Evolutionary conservation across 2,797 vertebrate species (phyloP).

Genomic region (Dromococcyx pavoninus): DNA sequence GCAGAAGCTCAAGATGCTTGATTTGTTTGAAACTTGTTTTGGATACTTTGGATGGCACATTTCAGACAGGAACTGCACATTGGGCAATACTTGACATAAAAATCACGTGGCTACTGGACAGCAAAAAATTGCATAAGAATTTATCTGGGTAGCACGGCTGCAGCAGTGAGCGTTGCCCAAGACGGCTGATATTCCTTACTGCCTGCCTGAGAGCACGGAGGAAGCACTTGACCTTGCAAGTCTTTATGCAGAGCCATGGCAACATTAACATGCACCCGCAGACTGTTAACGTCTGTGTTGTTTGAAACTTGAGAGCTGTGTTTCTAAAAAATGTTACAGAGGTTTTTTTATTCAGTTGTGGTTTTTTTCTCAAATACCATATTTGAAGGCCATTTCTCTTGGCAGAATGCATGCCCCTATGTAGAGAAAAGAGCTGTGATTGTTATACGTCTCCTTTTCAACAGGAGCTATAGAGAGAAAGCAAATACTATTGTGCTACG

Average conservation of each 20-base stretch:
- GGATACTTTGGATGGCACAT: background rate
- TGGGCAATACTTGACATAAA: conserved; percentile 33
- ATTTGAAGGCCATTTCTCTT: background rate
- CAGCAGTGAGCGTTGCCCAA: background rate
- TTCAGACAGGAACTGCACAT: conserved; percentile 42
- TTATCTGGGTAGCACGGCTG: accelerated
- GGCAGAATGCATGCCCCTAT: background rate
- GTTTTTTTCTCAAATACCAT: accelerated
- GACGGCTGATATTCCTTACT: background rate
- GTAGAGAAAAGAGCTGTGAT: background rate
- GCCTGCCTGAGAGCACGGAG: accelerated
- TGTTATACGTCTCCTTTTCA: background rate
- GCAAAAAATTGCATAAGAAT: background rate
- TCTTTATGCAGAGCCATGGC: background rate
- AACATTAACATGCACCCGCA: background rate
- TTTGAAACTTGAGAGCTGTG: background rate
- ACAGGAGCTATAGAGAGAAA: background rate
- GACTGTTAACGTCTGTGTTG: accelerated
- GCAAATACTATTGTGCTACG: background rate
- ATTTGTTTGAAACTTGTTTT: conserved; percentile 17
- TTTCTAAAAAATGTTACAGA: background rate
- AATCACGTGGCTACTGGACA: conserved; percentile 12
- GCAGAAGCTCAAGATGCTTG: background rate
- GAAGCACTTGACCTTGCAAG: background rate
- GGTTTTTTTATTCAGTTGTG: too few species aligned